phyloP scores from a whole-genome alignment of 1,140 invertebrate species.

The Cotesia vestalis region DNA sequence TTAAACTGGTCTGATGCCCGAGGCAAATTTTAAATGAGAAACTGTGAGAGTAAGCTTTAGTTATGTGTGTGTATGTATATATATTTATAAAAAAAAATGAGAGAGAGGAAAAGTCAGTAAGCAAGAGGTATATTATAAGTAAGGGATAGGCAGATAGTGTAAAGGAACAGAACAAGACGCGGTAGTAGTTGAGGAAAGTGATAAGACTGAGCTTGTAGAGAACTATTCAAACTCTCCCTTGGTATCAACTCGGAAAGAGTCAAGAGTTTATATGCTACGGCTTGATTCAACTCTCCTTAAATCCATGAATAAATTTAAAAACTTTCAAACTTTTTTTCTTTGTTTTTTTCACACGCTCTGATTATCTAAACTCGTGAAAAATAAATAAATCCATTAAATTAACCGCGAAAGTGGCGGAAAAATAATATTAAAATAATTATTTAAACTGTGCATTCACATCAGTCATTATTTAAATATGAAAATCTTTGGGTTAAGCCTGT shows the following conservation, averaged over 20 bases:
- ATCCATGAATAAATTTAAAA: slow-evolving; percentile 24
- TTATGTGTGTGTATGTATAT: not conserved
- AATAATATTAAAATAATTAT: too few relatives aligned
- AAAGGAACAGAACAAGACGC: not conserved
- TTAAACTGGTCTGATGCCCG: slow-evolving; percentile 52
- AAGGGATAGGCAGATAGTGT: not conserved
- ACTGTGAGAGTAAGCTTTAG: slow-evolving; percentile 28
- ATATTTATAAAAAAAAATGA: too few relatives aligned
- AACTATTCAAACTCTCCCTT: slow-evolving; percentile 30
- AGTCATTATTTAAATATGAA: slow-evolving; percentile 27
- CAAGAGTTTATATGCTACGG: not conserved
- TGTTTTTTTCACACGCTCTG: not conserved
- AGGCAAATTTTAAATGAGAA: slow-evolving; percentile 54
- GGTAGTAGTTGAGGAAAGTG: not conserved
- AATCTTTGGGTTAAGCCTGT: slow-evolving; percentile 21
- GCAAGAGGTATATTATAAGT: too few relatives aligned
- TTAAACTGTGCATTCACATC: slow-evolving; percentile 1
- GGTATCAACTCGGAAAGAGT: not conserved
- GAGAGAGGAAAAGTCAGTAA: too few relatives aligned
- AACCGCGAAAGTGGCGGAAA: too few relatives aligned
- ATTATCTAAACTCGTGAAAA: not conserved
- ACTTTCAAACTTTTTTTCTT: not conserved
- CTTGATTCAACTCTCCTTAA: slow-evolving; percentile 21
- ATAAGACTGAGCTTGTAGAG: not conserved
- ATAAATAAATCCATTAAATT: not conserved